phyloP scores from a whole-genome alignment of 2,113 vertebrate species.

The Otolemur garnettii region DNA sequence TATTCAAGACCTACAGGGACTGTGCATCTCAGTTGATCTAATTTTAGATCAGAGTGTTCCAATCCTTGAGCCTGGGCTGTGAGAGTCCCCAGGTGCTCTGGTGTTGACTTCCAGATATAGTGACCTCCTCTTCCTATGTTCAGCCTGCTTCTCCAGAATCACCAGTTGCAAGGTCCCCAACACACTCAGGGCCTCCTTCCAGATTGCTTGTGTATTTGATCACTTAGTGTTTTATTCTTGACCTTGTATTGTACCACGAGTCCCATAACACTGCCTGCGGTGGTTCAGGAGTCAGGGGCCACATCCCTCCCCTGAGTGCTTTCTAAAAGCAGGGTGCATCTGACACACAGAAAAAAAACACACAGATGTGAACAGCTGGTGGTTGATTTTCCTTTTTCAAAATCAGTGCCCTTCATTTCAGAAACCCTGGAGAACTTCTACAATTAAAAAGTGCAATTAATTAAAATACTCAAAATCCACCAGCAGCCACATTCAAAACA shows the following conservation, averaged over 20 bases:
- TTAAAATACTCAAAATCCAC: constrained; percentile 65
- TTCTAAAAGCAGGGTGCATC: not conserved
- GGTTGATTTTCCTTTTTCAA: not conserved
- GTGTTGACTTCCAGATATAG: not conserved
- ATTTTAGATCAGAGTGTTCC: not conserved
- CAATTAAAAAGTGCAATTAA: constrained; percentile 72
- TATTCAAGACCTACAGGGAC: not conserved
- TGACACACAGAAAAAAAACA: not conserved
- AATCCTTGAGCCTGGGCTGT: too few relatives aligned
- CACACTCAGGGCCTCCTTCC: not conserved
- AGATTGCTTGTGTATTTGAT: not conserved
- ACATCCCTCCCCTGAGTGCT: not conserved
- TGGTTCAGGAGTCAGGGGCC: not conserved
- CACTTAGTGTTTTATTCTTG: not conserved
- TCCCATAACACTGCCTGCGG: not conserved
- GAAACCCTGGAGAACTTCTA: constrained; percentile 7
- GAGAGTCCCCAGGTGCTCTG: not conserved
- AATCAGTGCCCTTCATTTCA: constrained; percentile 14
- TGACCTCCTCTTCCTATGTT: not conserved
- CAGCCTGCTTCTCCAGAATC: not conserved
- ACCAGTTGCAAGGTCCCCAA: not conserved
- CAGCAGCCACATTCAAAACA: constrained; percentile 57
- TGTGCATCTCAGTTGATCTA: not conserved
- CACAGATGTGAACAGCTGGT: not conserved
- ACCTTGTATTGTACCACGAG: not conserved